phyloP scores from a whole-genome alignment of 2,888 invertebrate species.

The Cheilosia vernalis region DNA sequence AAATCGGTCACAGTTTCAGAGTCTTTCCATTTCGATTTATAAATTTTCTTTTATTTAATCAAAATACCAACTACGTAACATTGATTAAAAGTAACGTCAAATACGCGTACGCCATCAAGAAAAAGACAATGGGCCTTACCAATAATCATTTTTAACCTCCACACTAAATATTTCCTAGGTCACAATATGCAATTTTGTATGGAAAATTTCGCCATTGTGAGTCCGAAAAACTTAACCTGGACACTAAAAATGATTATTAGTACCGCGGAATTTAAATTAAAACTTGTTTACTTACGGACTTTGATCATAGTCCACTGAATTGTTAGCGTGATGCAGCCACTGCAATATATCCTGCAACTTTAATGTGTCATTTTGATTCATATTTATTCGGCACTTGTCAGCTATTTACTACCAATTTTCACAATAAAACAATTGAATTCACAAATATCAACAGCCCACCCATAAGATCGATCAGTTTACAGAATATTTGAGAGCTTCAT shows the following conservation, averaged over 20 bases:
- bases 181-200: too few relatives aligned
- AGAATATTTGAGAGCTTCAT: slow-evolving; percentile 23
- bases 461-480: slow-evolving; percentile 8
- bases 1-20: neutral
- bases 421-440: slow-evolving; percentile 3
- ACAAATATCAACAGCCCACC: neutral
- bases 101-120: neutral
- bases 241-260: too few relatives aligned
- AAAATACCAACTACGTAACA: neutral
- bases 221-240: too few relatives aligned
- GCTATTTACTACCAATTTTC: slow-evolving; percentile 37
- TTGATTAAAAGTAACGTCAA: neutral
- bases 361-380: slow-evolving; percentile 76
- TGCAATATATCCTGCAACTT: slow-evolving; percentile 79
- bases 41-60: too few relatives aligned
- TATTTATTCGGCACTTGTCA: slow-evolving; percentile 69
- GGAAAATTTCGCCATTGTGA: too few relatives aligned
- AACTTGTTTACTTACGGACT: slow-evolving; percentile 77
- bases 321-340: slow-evolving; percentile 79
- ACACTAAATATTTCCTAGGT: too few relatives aligned
- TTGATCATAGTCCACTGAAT: slow-evolving; percentile 59
- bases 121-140: too few relatives aligned
- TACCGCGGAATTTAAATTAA: too few relatives aligned
- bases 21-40: too few relatives aligned
- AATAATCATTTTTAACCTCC: too few relatives aligned